Base-by-base conservation (phyloP, 2,888 invertebrate genomes). In the Fabriciana adippe region DNA sequence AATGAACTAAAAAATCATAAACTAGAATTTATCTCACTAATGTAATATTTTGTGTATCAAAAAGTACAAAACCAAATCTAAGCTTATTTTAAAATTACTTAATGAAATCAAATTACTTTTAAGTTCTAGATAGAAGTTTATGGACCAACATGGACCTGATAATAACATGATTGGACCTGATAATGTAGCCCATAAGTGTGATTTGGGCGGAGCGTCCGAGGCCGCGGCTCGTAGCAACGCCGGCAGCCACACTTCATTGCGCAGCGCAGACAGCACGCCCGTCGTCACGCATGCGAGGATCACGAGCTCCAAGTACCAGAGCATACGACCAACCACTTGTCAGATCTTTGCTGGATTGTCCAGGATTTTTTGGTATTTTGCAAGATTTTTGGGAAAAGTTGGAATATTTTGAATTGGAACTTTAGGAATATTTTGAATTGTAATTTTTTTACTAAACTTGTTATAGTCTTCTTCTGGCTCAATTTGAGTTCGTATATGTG, bases 171-270 rank as follows among this genome's bases (percentile, higher is more conserved):
- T 41, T 41, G 35, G 35, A 70, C 70, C 70, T 77, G 74, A 70
- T 70, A 77, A 55, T 63, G 74, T 5, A 70, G 69, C 68, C 74
- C 76, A 74, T 75, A 73, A 6, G 75, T 66, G 66, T 55, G 67
- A 68, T 64, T 69, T 54, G 57, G 61, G 64, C 80, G 81, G 75
- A 78, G 81, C 74, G 78, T 80, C 71, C 81, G 80, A 69, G 85
- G 79, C 67, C 82, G 85, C 75, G 87, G 88, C 81, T 87, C 84
- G 87, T 79, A 84, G 80, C 86, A 86, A 67, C 82, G 84, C 72
- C 86, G 87, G 77, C 86, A 85, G 67, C 89, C 88, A 83, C 90
- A 88, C 86, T 87, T 88, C 90, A 88, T 88, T 82, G 74, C 86
- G 79, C 70, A 88, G 78, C 73, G 85, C 88, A 70, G 81, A 83